Base-by-base conservation (phyloP, 2,888 invertebrate genomes). In the Catocala sponsa region DNA sequence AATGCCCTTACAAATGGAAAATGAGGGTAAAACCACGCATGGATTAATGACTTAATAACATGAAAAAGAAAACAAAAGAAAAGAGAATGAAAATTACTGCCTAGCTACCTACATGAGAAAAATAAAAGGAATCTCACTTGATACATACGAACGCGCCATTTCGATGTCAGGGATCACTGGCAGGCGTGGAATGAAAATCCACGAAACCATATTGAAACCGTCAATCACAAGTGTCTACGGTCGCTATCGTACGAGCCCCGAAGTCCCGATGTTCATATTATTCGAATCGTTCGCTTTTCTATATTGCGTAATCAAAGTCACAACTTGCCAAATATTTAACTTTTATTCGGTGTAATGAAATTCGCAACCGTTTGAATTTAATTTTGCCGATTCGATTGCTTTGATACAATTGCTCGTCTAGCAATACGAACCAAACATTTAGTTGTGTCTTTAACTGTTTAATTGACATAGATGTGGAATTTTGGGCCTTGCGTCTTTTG, bases 181-280 rank as follows among this genome's bases (percentile, higher is more conserved):
- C 65, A 67, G 50, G 67, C 53, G 32, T 59, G 52, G 60, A 78
- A 76, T 77, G 72, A 80, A 78, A 79, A 76, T 66, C 56, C 50
- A 55, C 64, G 65, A 70, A 62, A 65, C 60, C 64, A 69, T 82
- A 84, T 81, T 83, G 78, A 76, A 82, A 78, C 77, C 67, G 82
- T 80, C 81, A 80, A 78, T 83, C 76, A 76, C 75, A 75, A 66
- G 59, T 62, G 74, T 69, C 70, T 70, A 70, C 59, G 50, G 59
- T 50, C 54, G 55, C 59, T 68, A 67, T 59, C 57, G 68, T 69
- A 69, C 47, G 48, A 38, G 25, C 25, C 48, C 46, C 61, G 63
- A 68, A 51, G 65, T 53, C 38, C 43, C 65, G 59, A 72, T 63
- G 68, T 58, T 62, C 55, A 63, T 68, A 68, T 63, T 57, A 59